These are phyloP conservation scores for Chymomyza amoena DNA, from an alignment of 2,888 invertebrate genomes.

Conservation along the genomic window DNA sequence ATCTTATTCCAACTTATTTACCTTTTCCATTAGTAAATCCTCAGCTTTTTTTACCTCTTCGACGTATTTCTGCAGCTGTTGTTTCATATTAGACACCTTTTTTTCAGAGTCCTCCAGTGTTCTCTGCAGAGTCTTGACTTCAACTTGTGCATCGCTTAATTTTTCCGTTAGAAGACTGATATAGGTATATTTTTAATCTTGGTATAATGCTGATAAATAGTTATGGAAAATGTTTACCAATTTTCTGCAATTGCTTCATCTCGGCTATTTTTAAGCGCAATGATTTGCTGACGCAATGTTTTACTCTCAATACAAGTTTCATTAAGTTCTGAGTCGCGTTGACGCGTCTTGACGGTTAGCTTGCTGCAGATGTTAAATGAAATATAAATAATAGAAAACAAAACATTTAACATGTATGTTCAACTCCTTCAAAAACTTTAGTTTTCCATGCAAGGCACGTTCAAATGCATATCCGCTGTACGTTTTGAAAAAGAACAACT, in stretches of 20 bases:
- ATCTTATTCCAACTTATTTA: conserved; percentile 52
- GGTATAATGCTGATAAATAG: conserved; percentile 9
- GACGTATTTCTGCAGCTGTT: conserved; percentile 89
- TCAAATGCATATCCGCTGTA: conserved; percentile 56
- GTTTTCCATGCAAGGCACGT: conserved; percentile 51
- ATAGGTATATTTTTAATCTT: not conserved
- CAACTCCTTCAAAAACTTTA: not conserved
- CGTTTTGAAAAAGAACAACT: conserved; percentile 54
- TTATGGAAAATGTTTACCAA: conserved; percentile 57
- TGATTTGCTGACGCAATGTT: conserved; percentile 75
- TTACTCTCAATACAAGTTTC: conserved; percentile 76
- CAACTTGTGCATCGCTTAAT: conserved; percentile 83
- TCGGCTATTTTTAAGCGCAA: conserved; percentile 73
- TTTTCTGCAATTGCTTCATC: conserved; percentile 77
- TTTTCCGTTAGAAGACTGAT: conserved; percentile 82
- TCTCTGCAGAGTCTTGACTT: conserved; percentile 82
- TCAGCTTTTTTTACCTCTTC: conserved; percentile 89
- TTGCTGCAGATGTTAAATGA: conserved; percentile 50
- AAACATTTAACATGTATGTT: no score
- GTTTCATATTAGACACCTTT: conserved; percentile 87
- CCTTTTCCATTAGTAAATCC: conserved; percentile 86
- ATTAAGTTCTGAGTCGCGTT: conserved; percentile 73
- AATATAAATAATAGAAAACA: no score
- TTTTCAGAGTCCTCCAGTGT: conserved; percentile 85
- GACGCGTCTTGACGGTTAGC: conserved; percentile 63